phyloP scores from a whole-genome alignment of 2,888 invertebrate species.

The Latrodectus elegans region DNA sequence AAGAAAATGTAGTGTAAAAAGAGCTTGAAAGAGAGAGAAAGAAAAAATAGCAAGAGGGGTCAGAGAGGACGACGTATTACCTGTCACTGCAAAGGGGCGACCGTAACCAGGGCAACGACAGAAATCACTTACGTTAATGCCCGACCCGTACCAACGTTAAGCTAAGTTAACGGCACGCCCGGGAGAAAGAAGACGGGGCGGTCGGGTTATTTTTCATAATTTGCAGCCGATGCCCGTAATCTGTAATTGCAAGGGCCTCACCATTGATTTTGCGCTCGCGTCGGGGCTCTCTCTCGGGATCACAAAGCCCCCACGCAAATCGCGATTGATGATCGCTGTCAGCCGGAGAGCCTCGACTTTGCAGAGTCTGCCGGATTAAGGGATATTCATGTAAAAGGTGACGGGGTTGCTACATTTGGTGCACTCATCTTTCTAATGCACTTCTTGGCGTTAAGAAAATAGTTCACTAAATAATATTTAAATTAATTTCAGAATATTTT shows the following conservation, averaged over 20 bases:
- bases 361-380: conserved; percentile 58
- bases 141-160: conserved; percentile 58
- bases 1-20: too few relatives aligned
- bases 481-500: too few relatives aligned
- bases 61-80: conserved; percentile 56
- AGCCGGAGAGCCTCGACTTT: conserved; percentile 57
- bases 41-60: not conserved
- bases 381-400: conserved; percentile 1
- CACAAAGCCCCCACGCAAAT: conserved; percentile 59
- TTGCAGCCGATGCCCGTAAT: conserved; percentile 69
- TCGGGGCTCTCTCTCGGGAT: conserved; percentile 49
- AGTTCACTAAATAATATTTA: too few relatives aligned
- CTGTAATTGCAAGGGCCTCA: conserved; percentile 68
- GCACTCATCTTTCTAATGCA: not conserved
- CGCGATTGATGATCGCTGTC: conserved; percentile 69
- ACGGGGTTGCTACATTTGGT: conserved; percentile 8
- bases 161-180: conserved; percentile 67
- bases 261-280: conserved; percentile 61
- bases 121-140: conserved; percentile 69
- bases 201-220: conserved; percentile 70
- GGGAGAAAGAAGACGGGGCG: conserved; percentile 55
- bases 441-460: too few relatives aligned
- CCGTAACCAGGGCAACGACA: conserved; percentile 65
- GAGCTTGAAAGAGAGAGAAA: not conserved
- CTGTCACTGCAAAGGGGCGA: conserved; percentile 57